Conservation (phyloP, 2,797 vertebrate genomes). For the Myotis myotis region DNA sequence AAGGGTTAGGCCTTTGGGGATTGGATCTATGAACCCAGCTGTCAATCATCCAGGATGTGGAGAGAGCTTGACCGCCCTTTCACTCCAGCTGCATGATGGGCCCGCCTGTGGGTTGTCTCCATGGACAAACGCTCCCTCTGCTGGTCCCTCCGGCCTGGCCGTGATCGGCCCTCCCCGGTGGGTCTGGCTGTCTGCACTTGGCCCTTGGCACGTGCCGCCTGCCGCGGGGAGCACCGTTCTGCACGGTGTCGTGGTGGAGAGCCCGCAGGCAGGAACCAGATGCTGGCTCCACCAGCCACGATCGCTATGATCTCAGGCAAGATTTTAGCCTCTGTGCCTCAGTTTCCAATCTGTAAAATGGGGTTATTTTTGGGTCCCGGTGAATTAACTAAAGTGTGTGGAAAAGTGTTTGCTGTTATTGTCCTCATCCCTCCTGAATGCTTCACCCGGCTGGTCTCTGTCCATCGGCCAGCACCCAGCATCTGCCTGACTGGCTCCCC, state of each 20-base stretch:
- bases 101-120: neutral
- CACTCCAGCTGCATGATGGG: fast-evolving
- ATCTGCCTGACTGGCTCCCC: neutral
- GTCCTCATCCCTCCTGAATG: fast-evolving
- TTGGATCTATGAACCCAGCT: neutral
- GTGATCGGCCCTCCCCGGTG: fast-evolving
- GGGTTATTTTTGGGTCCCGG: neutral
- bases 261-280: neutral
- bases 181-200: fast-evolving
- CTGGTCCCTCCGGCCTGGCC: neutral
- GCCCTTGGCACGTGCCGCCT: neutral
- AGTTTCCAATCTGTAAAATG: neutral
- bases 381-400: neutral
- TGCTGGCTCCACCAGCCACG: fast-evolving
- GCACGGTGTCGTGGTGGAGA: neutral
- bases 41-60: neutral
- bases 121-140: neutral
- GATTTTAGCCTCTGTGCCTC: neutral
- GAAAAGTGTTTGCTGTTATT: neutral
- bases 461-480: neutral
- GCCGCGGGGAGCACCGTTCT: fast-evolving
- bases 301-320: neutral
- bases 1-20: neutral
- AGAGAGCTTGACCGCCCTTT: fast-evolving
- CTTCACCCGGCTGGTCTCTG: neutral